Evolutionary conservation across 2,797 vertebrate genomes (phyloP), one percentile per base, ranked within the genome.

Genomic region (Lateolabrax maculatus): DNA sequence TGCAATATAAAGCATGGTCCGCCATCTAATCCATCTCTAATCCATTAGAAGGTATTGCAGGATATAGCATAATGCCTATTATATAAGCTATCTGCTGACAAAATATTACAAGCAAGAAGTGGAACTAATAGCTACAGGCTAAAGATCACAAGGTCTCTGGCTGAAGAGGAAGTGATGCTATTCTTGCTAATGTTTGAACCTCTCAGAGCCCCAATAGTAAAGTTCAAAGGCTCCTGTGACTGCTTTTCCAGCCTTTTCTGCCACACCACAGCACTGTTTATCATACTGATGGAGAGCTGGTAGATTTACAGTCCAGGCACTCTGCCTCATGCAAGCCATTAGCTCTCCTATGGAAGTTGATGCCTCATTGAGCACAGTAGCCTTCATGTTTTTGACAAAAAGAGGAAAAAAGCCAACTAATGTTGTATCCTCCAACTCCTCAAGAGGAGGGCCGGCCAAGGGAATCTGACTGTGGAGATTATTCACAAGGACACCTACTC

Each of bases 281-380:
- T 90, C 82, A 83, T 58, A 37, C 78, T 84, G 84, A 81, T 83
- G 79, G 80, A 58, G 75, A 64, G 79, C 76, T 3, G 37, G 72
- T 77, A 71, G 85, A 89, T 90, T 87, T 91, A 86, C 78, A 86
- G 79, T 84, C 89, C 86, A 80, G 85, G 79, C 87, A 64, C 79
- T 75, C 55, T 5, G 37, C 81, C 80, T 89, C 76, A 74, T 49
- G 76, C 71, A 68, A 79, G 84, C 85, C 84, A 81, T 87, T 84
- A 81, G 69, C 80, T 77, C 64, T 83, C 70, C 86, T 80, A 53
- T 53, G 56, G 71, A 71, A 44, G 64, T 27, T 6, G 39, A 89
- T 39, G 91, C 84, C 91, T 89, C 90, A 92, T 87, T 90, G 87
- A 86, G 67, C 90, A 77, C 80, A 81, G 81, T 67, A 58, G 88